Base-by-base conservation (phyloP, 1,140 invertebrate genomes). In the Muscidifurax raptorellus region DNA sequence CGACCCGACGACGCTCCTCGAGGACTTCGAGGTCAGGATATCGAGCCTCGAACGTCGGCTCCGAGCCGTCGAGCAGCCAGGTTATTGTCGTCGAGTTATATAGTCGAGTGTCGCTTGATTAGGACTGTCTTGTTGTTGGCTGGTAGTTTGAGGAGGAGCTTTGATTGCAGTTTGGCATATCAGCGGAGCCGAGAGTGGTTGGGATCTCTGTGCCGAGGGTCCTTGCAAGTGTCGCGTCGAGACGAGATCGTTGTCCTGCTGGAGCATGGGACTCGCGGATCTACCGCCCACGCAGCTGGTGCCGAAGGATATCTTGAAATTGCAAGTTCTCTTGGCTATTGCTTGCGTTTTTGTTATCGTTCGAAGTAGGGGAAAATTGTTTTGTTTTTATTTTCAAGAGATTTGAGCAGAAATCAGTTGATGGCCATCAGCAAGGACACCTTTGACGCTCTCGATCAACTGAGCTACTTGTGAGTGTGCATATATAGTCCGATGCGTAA, bases 371-470 rank as follows among this genome's bases (percentile, higher is more conserved):
- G 15, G 13, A 9, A 40, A 40, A 40, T 40, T 40, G 7, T 40
- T 9, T 40, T 40, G 36, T 40, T 32, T 0, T 6, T 40, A n/a
- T 40, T 40, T 59, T 59, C 15, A 69, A 97, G 96, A 82, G 96
- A 97, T 89, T 91, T 97, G 22, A 96, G 96, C 0, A 95, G 95
- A 9, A 97, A 97, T 89, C 93, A 94, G 52, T 90, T 97, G 27
- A 94, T 94, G 13, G 96, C 96, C 0, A 91, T 97, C 25, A 96
- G 97, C 90, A 96, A 96, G 89, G 95, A 96, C 83, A 95, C 96
- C 0, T 97, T 97, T 88, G 94, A 94, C 78, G 95, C 95, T 6
- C 93, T 97, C 89, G 94, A 94, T 0, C 94, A 95, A 36, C 91
- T 97, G 9, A 94, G 93, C 5, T 95, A 97, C 89, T 91, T 97